Evolutionary conservation across 2,113 vertebrate genomes (phyloP), one percentile per base, ranked within the genome.

Genomic region (Asarcornis scutulata): DNA sequence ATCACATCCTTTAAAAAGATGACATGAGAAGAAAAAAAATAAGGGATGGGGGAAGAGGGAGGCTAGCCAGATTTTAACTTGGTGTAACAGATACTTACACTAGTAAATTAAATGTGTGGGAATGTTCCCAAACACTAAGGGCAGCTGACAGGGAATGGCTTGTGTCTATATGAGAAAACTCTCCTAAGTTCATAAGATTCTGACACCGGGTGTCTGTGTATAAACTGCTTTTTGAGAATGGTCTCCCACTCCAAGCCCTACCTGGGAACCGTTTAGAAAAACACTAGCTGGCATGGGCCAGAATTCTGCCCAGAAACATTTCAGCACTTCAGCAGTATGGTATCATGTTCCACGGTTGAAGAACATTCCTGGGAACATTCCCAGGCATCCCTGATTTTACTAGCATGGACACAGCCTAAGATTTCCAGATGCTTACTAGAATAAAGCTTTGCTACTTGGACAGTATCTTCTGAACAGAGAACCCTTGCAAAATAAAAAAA

Each of bases 361-460:
- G 93, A 96, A 93, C 93, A 76, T 94, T 96, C 91, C 91, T 87
- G 93, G 87, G 91, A 96, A 91, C 96, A 76, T 94, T 95, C 93
- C 93, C 95, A 96, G 95, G 96, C 95, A 92, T 96, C 96, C 89
- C 44, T 34, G 66, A 46, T 84, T 95, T 96, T 94, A 92, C 84
- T 78, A 75, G 87, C 9, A 32, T 25, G 89, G 91, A 94, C 77
- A 75, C 60, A 91, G 87, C 29, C 71, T 89, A 53, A 82, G 66
- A 91, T 94, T 96, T 95, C 91, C 96, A 96, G 89, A 95, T 87
- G 87, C 94, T 93, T n/a, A 48, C 48, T n/a, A 91, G 73, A 62
- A 52, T 52, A 42, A 91, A 68, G 62, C 38, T 82, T 64, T 89
- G 86, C 58, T 95, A 48, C 48, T 89, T 64, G 66, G 62, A 67